These are phyloP conservation scores for Drosophila malerkotliana DNA, from an alignment of 1,140 invertebrate genomes.

Conservation along the genomic window DNA sequence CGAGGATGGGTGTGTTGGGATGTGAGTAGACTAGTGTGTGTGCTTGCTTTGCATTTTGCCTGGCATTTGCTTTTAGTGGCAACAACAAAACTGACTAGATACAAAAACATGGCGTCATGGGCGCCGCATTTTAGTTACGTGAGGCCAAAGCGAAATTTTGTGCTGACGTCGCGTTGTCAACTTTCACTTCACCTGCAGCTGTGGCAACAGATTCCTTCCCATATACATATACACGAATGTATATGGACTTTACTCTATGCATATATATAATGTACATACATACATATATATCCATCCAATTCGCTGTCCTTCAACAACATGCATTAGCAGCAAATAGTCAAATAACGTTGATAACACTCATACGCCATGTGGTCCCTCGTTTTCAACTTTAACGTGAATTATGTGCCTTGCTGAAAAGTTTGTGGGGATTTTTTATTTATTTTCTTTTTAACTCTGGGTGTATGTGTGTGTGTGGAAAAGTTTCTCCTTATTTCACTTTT, in stretches of 20 bases:
- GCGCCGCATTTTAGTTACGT: slow-evolving; percentile 62
- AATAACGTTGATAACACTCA: slow-evolving; percentile 71
- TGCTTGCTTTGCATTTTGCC: slow-evolving; percentile 60
- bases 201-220: slow-evolving; percentile 43
- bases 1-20: neutral
- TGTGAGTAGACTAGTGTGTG: slow-evolving; percentile 8
- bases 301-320: slow-evolving; percentile 20
- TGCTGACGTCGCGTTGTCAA: slow-evolving; percentile 74
- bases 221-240: neutral
- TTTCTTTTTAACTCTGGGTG: neutral
- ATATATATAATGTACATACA: neutral
- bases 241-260: neutral
- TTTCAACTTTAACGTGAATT: slow-evolving; percentile 74
- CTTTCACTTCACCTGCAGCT: slow-evolving; percentile 79
- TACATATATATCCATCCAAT: neutral
- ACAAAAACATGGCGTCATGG: slow-evolving; percentile 38
- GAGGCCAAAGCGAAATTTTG: slow-evolving; percentile 70
- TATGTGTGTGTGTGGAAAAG: slow-evolving; percentile 42
- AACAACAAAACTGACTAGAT: slow-evolving; percentile 32
- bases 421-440: slow-evolving; percentile 4
- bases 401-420: slow-evolving; percentile 55
- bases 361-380: slow-evolving; percentile 68
- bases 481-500: slow-evolving; percentile 35
- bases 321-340: slow-evolving; percentile 75
- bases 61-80: slow-evolving; percentile 65